Percentiles rank a stretch among this genome's conserved stretches.
Conservation (phyloP, 2,888 invertebrate genomes). For the Netelia virgata region DNA sequence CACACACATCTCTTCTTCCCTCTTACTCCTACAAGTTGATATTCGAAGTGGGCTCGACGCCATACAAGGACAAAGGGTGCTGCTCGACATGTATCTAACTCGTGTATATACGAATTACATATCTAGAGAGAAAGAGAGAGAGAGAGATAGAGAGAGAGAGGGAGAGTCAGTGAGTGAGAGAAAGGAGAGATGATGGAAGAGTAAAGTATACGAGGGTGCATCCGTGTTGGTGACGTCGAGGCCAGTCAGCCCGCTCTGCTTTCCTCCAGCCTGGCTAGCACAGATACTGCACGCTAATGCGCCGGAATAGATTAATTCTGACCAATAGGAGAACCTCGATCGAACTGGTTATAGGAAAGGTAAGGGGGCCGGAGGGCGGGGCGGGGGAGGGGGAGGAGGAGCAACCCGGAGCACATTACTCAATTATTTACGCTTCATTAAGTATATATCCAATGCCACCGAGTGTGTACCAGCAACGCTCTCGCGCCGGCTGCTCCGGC, state of each 20-base stretch:
- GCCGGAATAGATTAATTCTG: constrained; percentile 85
- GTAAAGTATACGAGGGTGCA: constrained; percentile 17
- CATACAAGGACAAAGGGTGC: constrained; percentile 68
- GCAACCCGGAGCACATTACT: constrained; percentile 84
- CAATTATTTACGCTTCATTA: constrained; percentile 85
- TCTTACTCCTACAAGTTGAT: constrained; percentile 55
- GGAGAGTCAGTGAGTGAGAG: not conserved
- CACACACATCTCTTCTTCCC: constrained; percentile 19
- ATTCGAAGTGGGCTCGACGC: constrained; percentile 55
- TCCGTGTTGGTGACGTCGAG: constrained; percentile 47
- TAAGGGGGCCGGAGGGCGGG: not conserved
- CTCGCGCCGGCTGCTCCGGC: constrained; percentile 73
- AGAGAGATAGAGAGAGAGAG: not conserved
- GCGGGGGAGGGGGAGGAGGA: not conserved
- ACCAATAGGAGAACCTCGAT: constrained; percentile 84
- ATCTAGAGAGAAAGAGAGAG: constrained; percentile 9
- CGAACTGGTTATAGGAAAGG: constrained; percentile 77
- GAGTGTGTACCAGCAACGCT: constrained; percentile 77
- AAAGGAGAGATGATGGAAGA: constrained; percentile 14
- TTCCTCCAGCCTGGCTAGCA: constrained; percentile 74
- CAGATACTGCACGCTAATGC: constrained; percentile 83
- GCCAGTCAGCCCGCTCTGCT: constrained; percentile 62
- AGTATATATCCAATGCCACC: constrained; percentile 85
- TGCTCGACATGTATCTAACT: constrained; percentile 67
- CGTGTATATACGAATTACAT: constrained; percentile 69